These are phyloP conservation scores for Nothoprocta pentlandii DNA, from an alignment of 2,113 vertebrate species.

Conservation along the genomic window DNA sequence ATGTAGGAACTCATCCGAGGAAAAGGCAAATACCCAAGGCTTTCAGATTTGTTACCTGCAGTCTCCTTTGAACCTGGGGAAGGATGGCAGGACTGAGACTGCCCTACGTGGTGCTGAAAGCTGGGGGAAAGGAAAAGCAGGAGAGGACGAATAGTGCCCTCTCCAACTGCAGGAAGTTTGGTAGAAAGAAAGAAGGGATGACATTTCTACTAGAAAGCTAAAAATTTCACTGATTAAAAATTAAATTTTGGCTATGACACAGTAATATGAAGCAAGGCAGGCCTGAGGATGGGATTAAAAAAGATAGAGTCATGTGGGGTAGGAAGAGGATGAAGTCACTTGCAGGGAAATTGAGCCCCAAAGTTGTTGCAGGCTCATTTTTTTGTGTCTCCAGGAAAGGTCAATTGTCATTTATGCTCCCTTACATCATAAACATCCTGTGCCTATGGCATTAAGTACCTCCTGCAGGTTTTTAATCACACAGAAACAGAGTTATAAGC, in stretches of 20 bases:
- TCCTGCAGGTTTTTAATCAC: constrained; percentile 57
- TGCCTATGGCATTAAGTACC: constrained; percentile 16
- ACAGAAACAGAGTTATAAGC: constrained; percentile 31
- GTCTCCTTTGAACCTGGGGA: background rate
- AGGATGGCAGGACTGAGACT: background rate
- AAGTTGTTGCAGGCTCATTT: constrained; percentile 6
- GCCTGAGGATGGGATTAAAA: background rate
- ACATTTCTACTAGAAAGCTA: background rate
- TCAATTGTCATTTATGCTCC: constrained; percentile 35
- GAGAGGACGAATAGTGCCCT: background rate
- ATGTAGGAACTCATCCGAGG: background rate
- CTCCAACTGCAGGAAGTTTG: background rate
- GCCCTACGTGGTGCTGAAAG: background rate
- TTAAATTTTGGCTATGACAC: background rate
- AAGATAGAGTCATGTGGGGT: background rate
- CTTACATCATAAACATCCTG: constrained; percentile 29
- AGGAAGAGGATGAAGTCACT: background rate
- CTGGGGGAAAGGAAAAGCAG: background rate
- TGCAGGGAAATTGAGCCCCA: background rate
- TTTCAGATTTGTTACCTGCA: background rate
- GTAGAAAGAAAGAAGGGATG: background rate
- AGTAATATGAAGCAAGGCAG: background rate
- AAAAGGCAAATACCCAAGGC: background rate
- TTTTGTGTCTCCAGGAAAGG: constrained; percentile 40
- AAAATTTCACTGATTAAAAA: background rate